Base-by-base conservation (phyloP, 2,113 vertebrate species). In the Hyla sarda region DNA sequence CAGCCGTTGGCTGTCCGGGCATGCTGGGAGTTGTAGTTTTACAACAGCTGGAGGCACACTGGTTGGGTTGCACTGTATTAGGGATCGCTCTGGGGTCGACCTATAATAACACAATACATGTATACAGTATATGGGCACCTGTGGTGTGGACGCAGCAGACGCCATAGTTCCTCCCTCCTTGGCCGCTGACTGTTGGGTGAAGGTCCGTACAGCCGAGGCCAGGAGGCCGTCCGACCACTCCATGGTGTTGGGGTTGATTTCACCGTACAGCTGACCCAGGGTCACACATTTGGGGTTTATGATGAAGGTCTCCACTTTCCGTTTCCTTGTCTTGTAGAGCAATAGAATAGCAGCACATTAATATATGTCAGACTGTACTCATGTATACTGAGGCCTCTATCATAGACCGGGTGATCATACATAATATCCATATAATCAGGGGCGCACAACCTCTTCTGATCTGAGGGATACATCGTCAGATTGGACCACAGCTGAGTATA, bases 221-320 rank as follows among this genome's bases (percentile, higher is more conserved):
- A 94, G 86, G 23, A 94, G 58, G 0, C 93, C 93, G 69, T 94
- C 93, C 54, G 88, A 89, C 92, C 93, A 94, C 56, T 93, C 89
- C 90, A 91, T 90, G 32, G 90, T 94, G n/a, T 90, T 90, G 67
- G 88, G 87, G 52, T 94, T 82, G 82, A 90, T 86, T 12, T 90
- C 71, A 30, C 93, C 93, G 73, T 90, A 94, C 19, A 94, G 88
- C 83, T 94, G 91, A 34, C 86, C 60, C 28, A 92, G 65, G 76
- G 87, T 92, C 75, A 93, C 25, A 85, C 90, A 90, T 71, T 93
- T 93, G 23, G 93, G 92, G 72, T 94, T 94, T 87, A 94, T 87
- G 82, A 91, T 69, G 71, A 90, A 93, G 23, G 84, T 54, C 23
- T 93, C 91, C 79, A 94, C 75, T 77, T 90, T 92, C 30, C 90